These are phyloP conservation scores for Brachionus asplanchnoidis DNA, from an alignment of 1,140 invertebrate genomes.

Conservation along the genomic window DNA sequence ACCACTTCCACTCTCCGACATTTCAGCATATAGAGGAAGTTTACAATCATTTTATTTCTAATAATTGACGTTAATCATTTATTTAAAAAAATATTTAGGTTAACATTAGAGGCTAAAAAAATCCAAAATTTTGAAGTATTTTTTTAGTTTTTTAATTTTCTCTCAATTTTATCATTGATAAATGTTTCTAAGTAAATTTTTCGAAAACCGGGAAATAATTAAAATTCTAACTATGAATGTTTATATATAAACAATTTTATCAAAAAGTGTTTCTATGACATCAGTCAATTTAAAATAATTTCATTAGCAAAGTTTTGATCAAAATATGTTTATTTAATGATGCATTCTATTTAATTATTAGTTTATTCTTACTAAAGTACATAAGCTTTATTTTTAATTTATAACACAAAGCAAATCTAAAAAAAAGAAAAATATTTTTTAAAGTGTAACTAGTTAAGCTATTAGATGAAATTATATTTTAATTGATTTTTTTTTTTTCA, in stretches of 20 bases:
- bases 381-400: not conserved
- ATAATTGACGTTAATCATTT: not conserved
- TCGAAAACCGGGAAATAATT: no score
- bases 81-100: not conserved
- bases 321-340: not conserved
- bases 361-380: not conserved
- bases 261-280: not conserved
- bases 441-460: no score
- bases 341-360: not conserved
- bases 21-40: not conserved
- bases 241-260: not conserved
- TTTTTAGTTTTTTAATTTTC: no score
- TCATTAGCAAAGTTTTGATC: no score
- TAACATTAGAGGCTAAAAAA: no score
- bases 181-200: no score
- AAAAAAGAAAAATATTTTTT: no score
- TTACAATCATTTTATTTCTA: not conserved
- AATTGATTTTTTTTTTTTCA: not conserved
- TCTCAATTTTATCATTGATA: no score
- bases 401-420: no score
- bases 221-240: no score
- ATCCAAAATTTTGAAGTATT: no score
- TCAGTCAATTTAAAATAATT: not conserved
- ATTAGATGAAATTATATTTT: not conserved
- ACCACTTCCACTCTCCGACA: not conserved